Evolutionary conservation across 2,888 invertebrate genomes (phyloP), one percentile per base, ranked within the genome.

Genomic region (Clistopyga incitator): DNA sequence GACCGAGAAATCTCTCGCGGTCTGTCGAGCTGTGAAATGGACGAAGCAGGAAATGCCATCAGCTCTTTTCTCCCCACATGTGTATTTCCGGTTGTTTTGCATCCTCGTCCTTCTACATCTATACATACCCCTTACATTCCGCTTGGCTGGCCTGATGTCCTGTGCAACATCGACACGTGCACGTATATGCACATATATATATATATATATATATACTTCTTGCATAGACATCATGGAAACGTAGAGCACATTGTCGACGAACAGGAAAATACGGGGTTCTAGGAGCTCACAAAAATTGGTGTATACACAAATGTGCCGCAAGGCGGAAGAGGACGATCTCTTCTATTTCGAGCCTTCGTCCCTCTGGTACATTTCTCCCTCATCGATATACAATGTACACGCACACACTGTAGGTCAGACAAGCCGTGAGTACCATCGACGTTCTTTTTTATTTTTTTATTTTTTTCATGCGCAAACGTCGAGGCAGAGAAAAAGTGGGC

Each of bases 21-120:
- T 74, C 74, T 61, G 74, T 74, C 67, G 79, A 79, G 65, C 79
- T 74, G 74, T 74, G 74, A 79, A 79, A 74, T 75, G 80, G 59
- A 68, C 74, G 68, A 20, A 64, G 13, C 38, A 61, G 68, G 47
- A 68, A 75, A 80, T 61, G 45, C 29, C 59, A 74, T 75, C 59
- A 50, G 61, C 59, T 75, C 74, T 74, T 80, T 67, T 50, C 74
- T 74, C 59, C 47, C 18, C 38, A 65, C 64, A 38, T 64, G 64
- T 65, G 45, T 38, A 65, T 65, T 65, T 65, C 45, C 65, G 67
- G 34, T 77, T 68, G 56, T 67, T 77, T 77, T 59, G n/a, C 76
- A 67, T 77, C 45, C 65, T 23, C 3, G 42, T 13, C 13, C 18
- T 45, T 54, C 18, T 59, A 47, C 54, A 52, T 54, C n/a, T 34